These are phyloP conservation scores for Anthoscopus minutus DNA, from an alignment of 2,113 vertebrate genomes.

Conservation along the genomic window DNA sequence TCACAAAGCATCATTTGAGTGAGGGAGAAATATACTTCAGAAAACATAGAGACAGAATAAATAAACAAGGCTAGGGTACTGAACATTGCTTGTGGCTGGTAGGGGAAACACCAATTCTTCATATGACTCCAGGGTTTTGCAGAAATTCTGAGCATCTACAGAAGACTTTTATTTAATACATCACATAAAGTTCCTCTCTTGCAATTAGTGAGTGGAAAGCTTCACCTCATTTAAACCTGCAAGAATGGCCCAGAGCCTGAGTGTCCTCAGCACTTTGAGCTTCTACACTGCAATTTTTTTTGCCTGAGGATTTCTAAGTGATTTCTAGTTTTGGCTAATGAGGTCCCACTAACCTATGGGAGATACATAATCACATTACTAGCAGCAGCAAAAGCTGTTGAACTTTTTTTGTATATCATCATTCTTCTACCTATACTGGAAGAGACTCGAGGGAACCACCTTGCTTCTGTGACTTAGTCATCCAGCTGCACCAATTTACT, in stretches of 20 bases:
- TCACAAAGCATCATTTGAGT: neutral
- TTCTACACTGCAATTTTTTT: neutral
- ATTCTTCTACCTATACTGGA: neutral
- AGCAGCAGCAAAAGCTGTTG: neutral
- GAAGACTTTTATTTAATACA: conserved; percentile 4
- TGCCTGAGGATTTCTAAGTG: neutral
- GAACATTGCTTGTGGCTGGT: neutral
- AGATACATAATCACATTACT: neutral
- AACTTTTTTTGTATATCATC: neutral
- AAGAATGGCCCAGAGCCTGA: neutral
- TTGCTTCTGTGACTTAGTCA: neutral
- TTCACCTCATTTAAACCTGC: neutral
- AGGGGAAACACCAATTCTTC: neutral
- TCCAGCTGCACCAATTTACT: neutral
- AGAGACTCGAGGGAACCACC: neutral
- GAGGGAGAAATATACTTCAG: neutral
- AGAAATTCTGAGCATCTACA: neutral
- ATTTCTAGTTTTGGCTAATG: neutral
- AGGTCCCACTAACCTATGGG: neutral
- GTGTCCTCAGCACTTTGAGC: neutral
- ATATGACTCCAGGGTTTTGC: neutral
- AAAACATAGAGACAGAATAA: neutral
- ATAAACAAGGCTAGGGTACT: neutral
- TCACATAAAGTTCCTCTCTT: neutral
- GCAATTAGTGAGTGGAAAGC: neutral